These are phyloP conservation scores for Styela clava DNA, from an alignment of 23 tunicate species.

Conservation along the genomic window DNA sequence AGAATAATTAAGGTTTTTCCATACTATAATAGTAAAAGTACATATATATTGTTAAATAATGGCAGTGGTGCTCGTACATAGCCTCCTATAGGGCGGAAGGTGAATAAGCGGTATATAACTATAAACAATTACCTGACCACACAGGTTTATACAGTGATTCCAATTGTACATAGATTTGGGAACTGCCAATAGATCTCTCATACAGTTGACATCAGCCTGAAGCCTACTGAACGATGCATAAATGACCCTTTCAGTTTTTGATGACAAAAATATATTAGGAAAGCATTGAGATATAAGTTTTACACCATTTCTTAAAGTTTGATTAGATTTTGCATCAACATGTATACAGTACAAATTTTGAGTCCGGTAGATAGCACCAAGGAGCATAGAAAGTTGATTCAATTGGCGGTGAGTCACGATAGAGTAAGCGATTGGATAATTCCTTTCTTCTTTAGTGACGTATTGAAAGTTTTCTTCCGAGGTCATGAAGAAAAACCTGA, in stretches of 20 bases:
- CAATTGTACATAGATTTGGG: constrained; percentile 26
- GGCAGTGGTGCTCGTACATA: no score
- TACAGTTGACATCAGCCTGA: constrained; percentile 70
- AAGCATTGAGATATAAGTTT: constrained; percentile 34
- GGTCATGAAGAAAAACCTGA: constrained; percentile 28
- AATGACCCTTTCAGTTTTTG: constrained; percentile 30
- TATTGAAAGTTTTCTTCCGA: not conserved
- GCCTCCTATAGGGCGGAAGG: no score
- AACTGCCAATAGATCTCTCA: constrained; percentile 45
- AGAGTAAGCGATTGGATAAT: constrained; percentile 64
- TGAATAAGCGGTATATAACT: not conserved
- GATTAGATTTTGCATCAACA: constrained; percentile 35
- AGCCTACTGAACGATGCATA: constrained; percentile 57
- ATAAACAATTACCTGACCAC: constrained; percentile 52
- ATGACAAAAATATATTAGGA: constrained; percentile 52
- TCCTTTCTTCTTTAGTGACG: constrained; percentile 19
- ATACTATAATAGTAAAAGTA: no score
- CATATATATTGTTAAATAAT: no score
- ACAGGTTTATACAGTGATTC: constrained; percentile 68
- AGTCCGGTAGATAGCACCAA: constrained; percentile 58
- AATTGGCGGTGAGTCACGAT: constrained; percentile 38
- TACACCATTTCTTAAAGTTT: constrained; percentile 2
- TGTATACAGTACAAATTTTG: constrained; percentile 72
- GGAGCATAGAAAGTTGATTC: constrained; percentile 50
- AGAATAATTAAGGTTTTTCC: no score